Percentiles rank a stretch among this genome's conserved stretches.
phyloP scores from a whole-genome alignment of 2,888 invertebrate genomes.

The Drosophila atripex region DNA sequence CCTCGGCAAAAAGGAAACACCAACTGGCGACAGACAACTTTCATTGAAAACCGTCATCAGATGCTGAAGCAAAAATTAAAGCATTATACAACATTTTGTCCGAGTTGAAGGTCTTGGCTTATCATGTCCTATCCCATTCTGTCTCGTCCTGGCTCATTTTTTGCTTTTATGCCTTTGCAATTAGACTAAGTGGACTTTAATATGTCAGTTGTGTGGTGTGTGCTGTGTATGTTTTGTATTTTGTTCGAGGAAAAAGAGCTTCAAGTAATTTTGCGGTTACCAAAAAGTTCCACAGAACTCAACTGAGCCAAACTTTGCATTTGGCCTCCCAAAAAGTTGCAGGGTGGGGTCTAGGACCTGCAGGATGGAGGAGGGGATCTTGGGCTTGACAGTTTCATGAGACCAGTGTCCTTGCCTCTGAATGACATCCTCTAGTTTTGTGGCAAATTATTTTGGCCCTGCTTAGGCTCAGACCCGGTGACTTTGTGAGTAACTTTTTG shows the following conservation, averaged over 20 bases:
- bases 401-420: constrained; percentile 32
- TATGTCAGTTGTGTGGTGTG: constrained; percentile 50
- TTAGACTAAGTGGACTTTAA: constrained; percentile 75
- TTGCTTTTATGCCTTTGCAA: constrained; percentile 53
- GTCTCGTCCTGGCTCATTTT: constrained; percentile 6
- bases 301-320: constrained; percentile 64
- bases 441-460: constrained; percentile 46
- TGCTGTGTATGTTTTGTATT: constrained; percentile 17
- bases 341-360: constrained; percentile 6
- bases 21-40: constrained; percentile 67
- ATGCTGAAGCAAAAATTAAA: constrained; percentile 26
- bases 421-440: constrained; percentile 39
- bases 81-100: constrained; percentile 16
- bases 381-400: constrained; percentile 67
- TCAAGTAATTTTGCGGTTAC: constrained; percentile 69
- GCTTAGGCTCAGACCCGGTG: constrained; percentile 28
- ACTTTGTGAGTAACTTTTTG: constrained; percentile 29
- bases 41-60: constrained; percentile 69
- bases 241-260: constrained; percentile 45
- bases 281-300: constrained; percentile 44
- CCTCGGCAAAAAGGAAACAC: constrained; percentile 17
- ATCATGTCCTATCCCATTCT: neutral
- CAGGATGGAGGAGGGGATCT: constrained; percentile 14
- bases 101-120: neutral
- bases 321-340: constrained; percentile 46